These are phyloP conservation scores for Nematopogon swammerdamellus DNA, from an alignment of 2,888 invertebrate genomes.

Conservation along the genomic window DNA sequence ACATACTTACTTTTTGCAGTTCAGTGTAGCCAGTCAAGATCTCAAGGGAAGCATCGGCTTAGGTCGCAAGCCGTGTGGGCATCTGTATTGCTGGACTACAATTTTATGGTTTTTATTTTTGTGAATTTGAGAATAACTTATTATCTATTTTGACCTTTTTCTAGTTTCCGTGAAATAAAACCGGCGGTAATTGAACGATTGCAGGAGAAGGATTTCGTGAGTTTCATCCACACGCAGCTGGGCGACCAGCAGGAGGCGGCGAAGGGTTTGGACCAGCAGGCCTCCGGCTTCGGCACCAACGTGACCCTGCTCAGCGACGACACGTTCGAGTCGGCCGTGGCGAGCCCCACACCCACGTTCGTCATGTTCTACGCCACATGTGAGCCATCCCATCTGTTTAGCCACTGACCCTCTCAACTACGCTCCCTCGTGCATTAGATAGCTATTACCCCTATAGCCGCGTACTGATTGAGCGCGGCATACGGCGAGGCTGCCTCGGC, in stretches of 20 bases:
- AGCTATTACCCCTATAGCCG: too few species aligned
- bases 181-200: too few species aligned
- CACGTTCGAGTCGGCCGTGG: constrained; percentile 59
- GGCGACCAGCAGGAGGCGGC: constrained; percentile 17
- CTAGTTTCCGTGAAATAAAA: too few species aligned
- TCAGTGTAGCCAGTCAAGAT: background rate
- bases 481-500: too few species aligned
- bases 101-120: too few species aligned
- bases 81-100: too few species aligned
- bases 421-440: background rate
- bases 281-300: constrained; percentile 36
- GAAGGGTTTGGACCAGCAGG: constrained; percentile 40
- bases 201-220: constrained; percentile 64
- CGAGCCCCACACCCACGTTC: constrained; percentile 56
- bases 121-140: too few species aligned
- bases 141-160: too few species aligned
- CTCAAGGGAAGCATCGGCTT: background rate
- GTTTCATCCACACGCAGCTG: constrained; percentile 53
- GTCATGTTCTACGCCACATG: constrained; percentile 80
- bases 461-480: too few species aligned
- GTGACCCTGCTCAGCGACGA: constrained; percentile 53
- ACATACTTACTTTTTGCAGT: constrained; percentile 7
- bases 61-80: background rate
- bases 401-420: background rate
- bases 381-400: constrained; percentile 38